Evolutionary conservation across 2,797 vertebrate genomes (phyloP).

Genomic region (Channa striata): DNA sequence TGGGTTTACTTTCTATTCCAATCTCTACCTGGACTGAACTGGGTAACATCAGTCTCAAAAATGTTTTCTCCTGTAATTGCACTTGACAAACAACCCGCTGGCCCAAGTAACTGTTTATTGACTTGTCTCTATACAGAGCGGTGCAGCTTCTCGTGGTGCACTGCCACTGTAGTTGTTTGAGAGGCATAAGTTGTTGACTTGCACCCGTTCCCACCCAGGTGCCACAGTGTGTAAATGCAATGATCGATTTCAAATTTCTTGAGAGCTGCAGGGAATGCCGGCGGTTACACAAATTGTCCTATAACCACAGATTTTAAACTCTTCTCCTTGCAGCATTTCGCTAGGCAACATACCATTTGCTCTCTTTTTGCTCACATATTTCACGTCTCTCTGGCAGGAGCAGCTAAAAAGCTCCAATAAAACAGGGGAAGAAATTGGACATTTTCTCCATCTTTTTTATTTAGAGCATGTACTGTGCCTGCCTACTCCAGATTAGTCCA

Average conservation of each 20-base stretch:
- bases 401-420: constrained; percentile 16
- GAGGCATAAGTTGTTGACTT: constrained; percentile 51
- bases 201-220: constrained; percentile 56
- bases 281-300: constrained; percentile 50
- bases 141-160: constrained; percentile 37
- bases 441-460: not conserved
- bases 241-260: constrained; percentile 63
- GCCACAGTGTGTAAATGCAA: constrained; percentile 62
- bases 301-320: constrained; percentile 44
- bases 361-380: constrained; percentile 37
- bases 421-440: constrained; percentile 34
- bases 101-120: constrained; percentile 74
- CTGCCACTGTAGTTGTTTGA: constrained; percentile 44
- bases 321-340: constrained; percentile 43
- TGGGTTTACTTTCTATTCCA: constrained; percentile 42
- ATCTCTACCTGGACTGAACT: constrained; percentile 50
- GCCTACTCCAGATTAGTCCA: constrained; percentile 38
- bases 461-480: constrained; percentile 11
- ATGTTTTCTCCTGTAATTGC: constrained; percentile 65
- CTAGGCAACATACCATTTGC: constrained; percentile 20
- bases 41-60: constrained; percentile 54
- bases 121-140: constrained; percentile 61
- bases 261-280: constrained; percentile 41
- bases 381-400: constrained; percentile 27
- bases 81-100: constrained; percentile 72